phyloP scores from a whole-genome alignment of 2,888 invertebrate species.

The Gisinianus flammeolus region DNA sequence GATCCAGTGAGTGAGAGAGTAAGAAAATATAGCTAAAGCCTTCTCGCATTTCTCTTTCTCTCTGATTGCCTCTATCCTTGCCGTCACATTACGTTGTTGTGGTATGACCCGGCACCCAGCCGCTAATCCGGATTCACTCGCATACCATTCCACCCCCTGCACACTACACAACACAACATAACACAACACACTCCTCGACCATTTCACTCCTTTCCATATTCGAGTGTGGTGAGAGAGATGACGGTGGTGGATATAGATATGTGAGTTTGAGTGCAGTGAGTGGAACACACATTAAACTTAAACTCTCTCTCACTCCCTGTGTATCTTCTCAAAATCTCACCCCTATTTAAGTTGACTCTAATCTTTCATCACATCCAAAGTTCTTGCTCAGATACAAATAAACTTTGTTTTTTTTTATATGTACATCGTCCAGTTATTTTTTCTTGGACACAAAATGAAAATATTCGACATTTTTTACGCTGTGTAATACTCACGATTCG shows the following conservation, averaged over 20 bases:
- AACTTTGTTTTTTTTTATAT: too few species aligned
- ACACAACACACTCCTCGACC: background rate
- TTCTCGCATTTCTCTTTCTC: conserved; percentile 4
- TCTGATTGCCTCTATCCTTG: conserved; percentile 10
- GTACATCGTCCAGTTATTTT: too few species aligned
- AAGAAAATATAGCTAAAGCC: background rate
- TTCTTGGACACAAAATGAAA: background rate
- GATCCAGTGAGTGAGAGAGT: too few species aligned
- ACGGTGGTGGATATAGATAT: too few species aligned
- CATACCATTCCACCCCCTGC: conserved; percentile 30
- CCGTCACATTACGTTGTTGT: conserved; percentile 16
- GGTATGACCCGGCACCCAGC: conserved; percentile 30
- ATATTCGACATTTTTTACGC: background rate
- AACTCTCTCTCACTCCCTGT: background rate
- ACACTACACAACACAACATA: background rate
- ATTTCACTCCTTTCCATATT: background rate
- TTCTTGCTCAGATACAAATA: background rate
- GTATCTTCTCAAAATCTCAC: background rate
- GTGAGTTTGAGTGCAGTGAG: too few species aligned
- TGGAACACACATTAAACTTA: background rate
- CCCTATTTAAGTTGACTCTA: background rate
- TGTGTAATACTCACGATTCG: too few species aligned
- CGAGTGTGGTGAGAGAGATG: too few species aligned
- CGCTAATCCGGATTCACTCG: conserved; percentile 30
- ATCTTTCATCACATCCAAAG: conserved; percentile 2